A percentile compares a stretch with the other conserved stretches of the same genome.
phyloP scores from a whole-genome alignment of 2,888 invertebrate species.

The Drosophila mimetica region DNA sequence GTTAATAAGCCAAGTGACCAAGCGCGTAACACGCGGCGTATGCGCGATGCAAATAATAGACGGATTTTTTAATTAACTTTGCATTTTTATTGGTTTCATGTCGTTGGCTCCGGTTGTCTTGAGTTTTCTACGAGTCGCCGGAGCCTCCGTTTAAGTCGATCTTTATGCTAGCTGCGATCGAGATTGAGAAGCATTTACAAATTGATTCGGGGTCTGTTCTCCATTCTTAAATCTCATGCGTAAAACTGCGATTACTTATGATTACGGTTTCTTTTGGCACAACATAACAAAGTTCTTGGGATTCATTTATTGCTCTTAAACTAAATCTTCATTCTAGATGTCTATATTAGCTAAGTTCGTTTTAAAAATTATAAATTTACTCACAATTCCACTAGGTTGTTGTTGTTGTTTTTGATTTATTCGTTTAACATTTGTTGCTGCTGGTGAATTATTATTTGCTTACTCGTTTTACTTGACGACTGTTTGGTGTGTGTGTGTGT shows the following conservation, averaged over 20 bases:
- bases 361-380: constrained; percentile 58
- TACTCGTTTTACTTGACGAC: constrained; percentile 12
- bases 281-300: constrained; percentile 61
- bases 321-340: constrained; percentile 47
- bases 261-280: constrained; percentile 61
- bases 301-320: constrained; percentile 65
- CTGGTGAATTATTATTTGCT: constrained; percentile 40
- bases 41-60: constrained; percentile 26
- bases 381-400: constrained; percentile 76
- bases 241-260: constrained; percentile 62
- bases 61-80: constrained; percentile 66
- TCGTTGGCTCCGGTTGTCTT: constrained; percentile 15
- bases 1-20: constrained; percentile 62
- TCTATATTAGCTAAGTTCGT: constrained; percentile 48
- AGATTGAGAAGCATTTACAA: constrained; percentile 68
- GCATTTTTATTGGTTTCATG: constrained; percentile 65
- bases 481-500: constrained; percentile 21
- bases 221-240: constrained; percentile 40
- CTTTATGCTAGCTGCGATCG: constrained; percentile 15
- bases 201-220: constrained; percentile 40
- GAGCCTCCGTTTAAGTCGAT: constrained; percentile 24
- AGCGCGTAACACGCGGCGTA: constrained; percentile 55
- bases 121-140: constrained; percentile 4
- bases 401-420: constrained; percentile 32
- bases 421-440: constrained; percentile 34